Base-by-base conservation (phyloP, 2,888 invertebrate species). In the Caenorhabditis virilis region DNA sequence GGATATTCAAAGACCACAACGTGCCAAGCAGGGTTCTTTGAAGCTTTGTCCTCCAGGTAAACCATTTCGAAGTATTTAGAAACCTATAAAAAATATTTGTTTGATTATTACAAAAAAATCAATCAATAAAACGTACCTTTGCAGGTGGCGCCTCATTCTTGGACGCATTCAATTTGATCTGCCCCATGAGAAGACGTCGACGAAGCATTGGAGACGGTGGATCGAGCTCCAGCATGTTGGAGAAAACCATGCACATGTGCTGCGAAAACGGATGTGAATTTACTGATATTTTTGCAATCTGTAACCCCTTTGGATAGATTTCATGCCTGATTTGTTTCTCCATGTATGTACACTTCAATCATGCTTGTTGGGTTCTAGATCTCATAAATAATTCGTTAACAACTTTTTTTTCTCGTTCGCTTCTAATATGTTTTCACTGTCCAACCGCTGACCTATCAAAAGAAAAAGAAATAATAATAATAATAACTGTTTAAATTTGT, bases 11-110 rank as follows among this genome's bases (percentile, higher is more conserved):
- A 26, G 62, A 50, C 60, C 59, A 46, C 51, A 26, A 39, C 63
- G 56, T 11, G 55, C 63, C 30, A 66, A 57, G 15, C 62, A 65
- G n/a, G 74, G 70, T 22, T 62, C 69, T 16, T 59, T 74, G 36
- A 72, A 72, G 43, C 48, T 74, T 20, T 74, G 74, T 50, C 73
- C 73, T n/a, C 73, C 73, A 51, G 73, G 73, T 73, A 36, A 39
- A 42, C 20, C n/a, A 3, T 27, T 26, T 23, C 25, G 4, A 20
- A 25, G 15, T 23, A 15, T 5, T 36, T 35, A 27, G 11, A 42
- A 27, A 42, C 43, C 38, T 39, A 20, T 15, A 33, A 20, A 30
- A 26, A 41, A 26, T 38, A 22, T 22, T 36, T 20, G 11, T 35
- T 23, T 41, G 18, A 42, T 7, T 7, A 23, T 20, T 36, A 4